These are phyloP conservation scores for Zoanthus sociatus DNA, from an alignment of 92 coral and sea anemone genomes.

Conservation along the genomic window DNA sequence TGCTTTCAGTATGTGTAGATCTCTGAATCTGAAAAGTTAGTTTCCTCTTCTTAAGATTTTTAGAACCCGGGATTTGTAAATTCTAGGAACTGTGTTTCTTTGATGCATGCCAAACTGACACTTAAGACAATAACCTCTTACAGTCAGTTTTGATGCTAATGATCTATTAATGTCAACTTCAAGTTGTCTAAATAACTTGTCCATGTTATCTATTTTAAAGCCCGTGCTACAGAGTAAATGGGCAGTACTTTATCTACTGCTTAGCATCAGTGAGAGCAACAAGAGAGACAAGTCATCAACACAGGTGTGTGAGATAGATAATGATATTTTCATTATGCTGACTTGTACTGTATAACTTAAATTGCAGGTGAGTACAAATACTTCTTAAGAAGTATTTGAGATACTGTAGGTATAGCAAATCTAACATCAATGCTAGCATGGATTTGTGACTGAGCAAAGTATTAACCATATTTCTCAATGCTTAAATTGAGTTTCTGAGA, in stretches of 20 bases:
- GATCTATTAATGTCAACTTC: no score
- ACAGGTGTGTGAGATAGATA: slow-evolving; percentile 61
- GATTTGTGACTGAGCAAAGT: no score
- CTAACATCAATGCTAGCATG: no score
- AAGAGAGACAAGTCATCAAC: slow-evolving; percentile 63
- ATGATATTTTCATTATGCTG: no score
- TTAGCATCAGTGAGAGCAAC: slow-evolving; percentile 81
- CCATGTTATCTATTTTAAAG: slow-evolving; percentile 50
- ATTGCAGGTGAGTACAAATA: no score
- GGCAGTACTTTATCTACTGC: slow-evolving; percentile 88
- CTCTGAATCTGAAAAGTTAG: not conserved
- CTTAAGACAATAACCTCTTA: not conserved
- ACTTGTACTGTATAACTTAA: no score
- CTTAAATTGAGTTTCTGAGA: no score
- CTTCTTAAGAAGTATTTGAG: no score
- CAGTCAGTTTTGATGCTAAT: not conserved
- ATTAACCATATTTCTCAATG: no score
- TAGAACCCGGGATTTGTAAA: not conserved
- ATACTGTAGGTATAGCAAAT: no score
- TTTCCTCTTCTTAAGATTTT: not conserved
- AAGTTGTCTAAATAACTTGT: not conserved
- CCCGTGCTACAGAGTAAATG: slow-evolving; percentile 85
- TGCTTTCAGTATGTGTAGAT: not conserved
- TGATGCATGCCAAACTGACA: not conserved
- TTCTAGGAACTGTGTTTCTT: no score